phyloP scores from a whole-genome alignment of 2,797 vertebrate genomes.

The Phrynocephalus guinanensis region DNA sequence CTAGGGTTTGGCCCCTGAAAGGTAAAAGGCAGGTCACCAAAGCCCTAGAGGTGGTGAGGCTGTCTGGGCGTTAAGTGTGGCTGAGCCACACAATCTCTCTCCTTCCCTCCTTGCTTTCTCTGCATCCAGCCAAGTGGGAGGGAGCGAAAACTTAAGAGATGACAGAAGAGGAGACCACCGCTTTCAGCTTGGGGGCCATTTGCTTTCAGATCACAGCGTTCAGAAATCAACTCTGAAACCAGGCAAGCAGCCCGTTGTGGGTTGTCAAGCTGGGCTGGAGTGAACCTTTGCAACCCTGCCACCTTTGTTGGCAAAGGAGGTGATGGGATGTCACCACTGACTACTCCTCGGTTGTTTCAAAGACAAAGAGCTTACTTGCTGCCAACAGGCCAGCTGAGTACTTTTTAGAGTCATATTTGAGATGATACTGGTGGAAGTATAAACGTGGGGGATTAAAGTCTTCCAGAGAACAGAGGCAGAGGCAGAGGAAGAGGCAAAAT shows the following conservation, averaged over 20 bases:
- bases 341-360: constrained; percentile 40
- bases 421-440: constrained; percentile 35
- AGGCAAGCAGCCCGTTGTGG: background rate
- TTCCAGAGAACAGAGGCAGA: background rate
- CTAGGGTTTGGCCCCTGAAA: constrained; percentile 5
- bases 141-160: constrained; percentile 40
- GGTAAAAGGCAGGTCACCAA: background rate
- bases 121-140: constrained; percentile 24
- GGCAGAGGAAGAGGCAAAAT: background rate
- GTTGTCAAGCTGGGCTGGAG: constrained; percentile 15
- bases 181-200: constrained; percentile 39
- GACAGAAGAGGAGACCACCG: constrained; percentile 51
- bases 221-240: constrained; percentile 45
- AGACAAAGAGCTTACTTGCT: constrained; percentile 42
- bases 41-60: background rate
- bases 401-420: constrained; percentile 7
- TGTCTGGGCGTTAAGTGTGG: constrained; percentile 7
- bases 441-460: constrained; percentile 17
- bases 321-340: background rate
- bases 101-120: background rate
- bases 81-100: constrained; percentile 23
- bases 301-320: constrained; percentile 21
- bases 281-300: background rate
- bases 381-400: background rate
- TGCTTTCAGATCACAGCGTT: constrained; percentile 34